Evolutionary conservation across 2,797 vertebrate species (phyloP).

Genomic region (Melanogrammus aeglefinus): DNA sequence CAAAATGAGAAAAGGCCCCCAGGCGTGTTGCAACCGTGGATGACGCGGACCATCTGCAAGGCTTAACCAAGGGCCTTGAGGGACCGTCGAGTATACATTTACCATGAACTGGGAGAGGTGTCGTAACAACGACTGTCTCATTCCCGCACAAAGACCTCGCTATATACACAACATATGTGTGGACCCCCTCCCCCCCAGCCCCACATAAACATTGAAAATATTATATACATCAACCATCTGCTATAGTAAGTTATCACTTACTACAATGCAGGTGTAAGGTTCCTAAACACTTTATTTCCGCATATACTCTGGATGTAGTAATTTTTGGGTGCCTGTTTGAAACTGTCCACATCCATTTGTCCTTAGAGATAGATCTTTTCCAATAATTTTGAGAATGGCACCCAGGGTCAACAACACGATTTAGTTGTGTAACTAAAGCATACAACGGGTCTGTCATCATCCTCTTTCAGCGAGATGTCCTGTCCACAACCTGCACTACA

Average conservation of each 20-base stretch:
- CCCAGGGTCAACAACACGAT: not conserved
- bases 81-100: not conserved
- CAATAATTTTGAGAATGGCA: not conserved
- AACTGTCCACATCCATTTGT: not conserved
- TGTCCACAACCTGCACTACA: not conserved
- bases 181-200: not conserved
- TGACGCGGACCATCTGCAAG: not conserved
- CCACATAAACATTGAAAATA: not conserved
- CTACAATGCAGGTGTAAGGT: not conserved
- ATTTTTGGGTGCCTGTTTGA: not conserved
- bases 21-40: not conserved
- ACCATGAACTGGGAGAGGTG: not conserved
- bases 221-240: not conserved
- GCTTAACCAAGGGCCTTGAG: not conserved
- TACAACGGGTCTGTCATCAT: conserved; percentile 2
- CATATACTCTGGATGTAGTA: not conserved
- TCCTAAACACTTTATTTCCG: not conserved
- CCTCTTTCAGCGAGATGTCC: not conserved
- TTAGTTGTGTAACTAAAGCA: conserved; percentile 1
- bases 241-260: not conserved
- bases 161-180: not conserved
- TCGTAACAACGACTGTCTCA: not conserved
- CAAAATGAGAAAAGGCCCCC: not conserved
- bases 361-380: not conserved
- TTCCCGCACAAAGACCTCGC: not conserved